phyloP scores from a whole-genome alignment of 2,797 vertebrate genomes.

The Stomatorhinus walkeri region DNA sequence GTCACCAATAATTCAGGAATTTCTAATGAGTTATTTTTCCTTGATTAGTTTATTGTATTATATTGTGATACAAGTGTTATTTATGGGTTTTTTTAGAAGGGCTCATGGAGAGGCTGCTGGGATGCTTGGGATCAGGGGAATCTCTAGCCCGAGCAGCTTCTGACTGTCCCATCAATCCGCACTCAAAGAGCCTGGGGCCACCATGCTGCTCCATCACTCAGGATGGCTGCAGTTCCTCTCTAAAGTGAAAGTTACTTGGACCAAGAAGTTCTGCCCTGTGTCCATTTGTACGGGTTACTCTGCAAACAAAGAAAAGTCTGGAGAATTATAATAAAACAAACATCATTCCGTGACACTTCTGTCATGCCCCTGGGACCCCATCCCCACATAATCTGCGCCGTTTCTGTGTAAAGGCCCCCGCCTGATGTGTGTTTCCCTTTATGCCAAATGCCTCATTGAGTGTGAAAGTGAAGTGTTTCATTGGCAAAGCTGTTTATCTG shows the following conservation, averaged over 20 bases:
- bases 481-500: neutral
- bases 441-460: neutral
- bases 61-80: neutral
- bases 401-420: neutral
- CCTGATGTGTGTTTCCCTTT: conserved; percentile 17
- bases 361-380: neutral
- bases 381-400: neutral
- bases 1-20: neutral
- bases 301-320: neutral
- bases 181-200: neutral
- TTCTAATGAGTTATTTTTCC: neutral
- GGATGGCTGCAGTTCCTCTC: neutral
- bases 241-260: neutral
- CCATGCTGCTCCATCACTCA: neutral
- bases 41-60: neutral
- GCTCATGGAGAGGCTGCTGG: neutral
- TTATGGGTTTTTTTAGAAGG: neutral
- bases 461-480: conserved; percentile 26
- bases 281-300: neutral
- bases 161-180: neutral
- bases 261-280: neutral
- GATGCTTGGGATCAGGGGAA: neutral
- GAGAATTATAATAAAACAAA: neutral
- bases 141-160: neutral
- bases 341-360: neutral